A percentile compares a stretch with the other conserved stretches of the same genome.
Evolutionary conservation across 2,113 vertebrate genomes (phyloP).

Genomic region (Hystrix cristata): DNA sequence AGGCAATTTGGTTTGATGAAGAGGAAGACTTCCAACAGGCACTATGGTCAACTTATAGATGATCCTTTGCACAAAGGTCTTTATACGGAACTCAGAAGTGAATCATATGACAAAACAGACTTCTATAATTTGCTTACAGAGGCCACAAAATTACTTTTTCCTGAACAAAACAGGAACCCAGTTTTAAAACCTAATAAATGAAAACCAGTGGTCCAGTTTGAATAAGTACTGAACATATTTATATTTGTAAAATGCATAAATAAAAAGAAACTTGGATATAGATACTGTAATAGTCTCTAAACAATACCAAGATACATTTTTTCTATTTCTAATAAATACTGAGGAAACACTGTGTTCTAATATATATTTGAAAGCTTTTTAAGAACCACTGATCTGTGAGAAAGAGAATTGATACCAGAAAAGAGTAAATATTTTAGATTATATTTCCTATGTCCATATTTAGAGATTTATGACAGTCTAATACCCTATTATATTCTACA

Average conservation of each 20-base stretch:
- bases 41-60: neutral
- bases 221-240: neutral
- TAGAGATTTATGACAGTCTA: neutral
- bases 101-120: neutral
- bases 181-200: constrained; percentile 21
- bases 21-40: neutral
- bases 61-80: neutral
- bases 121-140: neutral
- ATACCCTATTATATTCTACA: neutral
- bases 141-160: neutral
- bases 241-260: neutral
- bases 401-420: neutral
- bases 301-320: neutral
- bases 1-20: neutral
- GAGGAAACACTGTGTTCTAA: neutral
- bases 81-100: neutral
- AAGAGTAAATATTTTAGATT: neutral
- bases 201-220: neutral
- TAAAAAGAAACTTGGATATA: neutral
- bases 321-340: neutral
- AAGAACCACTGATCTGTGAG: neutral
- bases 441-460: neutral
- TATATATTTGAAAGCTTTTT: constrained; percentile 5
- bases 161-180: neutral
- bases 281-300: neutral